Base-by-base conservation (phyloP, 2,113 vertebrate species). In the Pterocles gutturalis region DNA sequence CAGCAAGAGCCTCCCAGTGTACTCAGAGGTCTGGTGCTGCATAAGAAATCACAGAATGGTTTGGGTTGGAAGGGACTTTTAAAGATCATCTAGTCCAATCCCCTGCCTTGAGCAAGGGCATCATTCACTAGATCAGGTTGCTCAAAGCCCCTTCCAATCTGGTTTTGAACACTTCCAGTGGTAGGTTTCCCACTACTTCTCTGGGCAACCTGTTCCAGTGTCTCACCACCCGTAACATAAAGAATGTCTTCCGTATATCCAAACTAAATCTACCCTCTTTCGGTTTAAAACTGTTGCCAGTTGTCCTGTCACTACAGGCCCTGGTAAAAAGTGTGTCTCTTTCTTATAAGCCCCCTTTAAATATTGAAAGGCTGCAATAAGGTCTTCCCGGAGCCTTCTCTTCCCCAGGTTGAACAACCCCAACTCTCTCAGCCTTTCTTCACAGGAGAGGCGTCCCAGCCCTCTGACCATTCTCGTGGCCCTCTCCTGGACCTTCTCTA, bases 401-500 rank as follows among this genome's bases (percentile, higher is more conserved):
- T 41, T 41, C 41, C 13, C 41, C 41, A 41, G 41, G 41, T 41
- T 41, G 41, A 41, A 41, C 41, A 41, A 41, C 41, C 41, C 41
- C 41, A 41, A 41, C 41, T 41, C 6, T 66, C 34, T 86, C 51
- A 55, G 4, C 7, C 20, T 67, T 31, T 69, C 31, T 29, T 82
- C 4, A 1, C 13, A 64, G 26, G 19, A 33, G 7, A 51, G 4
- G 5, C 33, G 14, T 5, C 5, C 16, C 28, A 64, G 10, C 13
- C 11, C 21, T 76, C 48, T 58, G 29, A 34, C 1, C 17, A 9
- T 58, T 53, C 15, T 22, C 3, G 2, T 58, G 31, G 3, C 6
- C 16, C 4, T 80, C 15, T 17, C 77, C 38, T 72, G 43, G 36
- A 29, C 26, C 6, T 0, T 0, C 7, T 83, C 22, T n/a, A 28